These are phyloP conservation scores for Sclerodermus sp. DNA, from an alignment of 2,888 invertebrate species.

Conservation along the genomic window DNA sequence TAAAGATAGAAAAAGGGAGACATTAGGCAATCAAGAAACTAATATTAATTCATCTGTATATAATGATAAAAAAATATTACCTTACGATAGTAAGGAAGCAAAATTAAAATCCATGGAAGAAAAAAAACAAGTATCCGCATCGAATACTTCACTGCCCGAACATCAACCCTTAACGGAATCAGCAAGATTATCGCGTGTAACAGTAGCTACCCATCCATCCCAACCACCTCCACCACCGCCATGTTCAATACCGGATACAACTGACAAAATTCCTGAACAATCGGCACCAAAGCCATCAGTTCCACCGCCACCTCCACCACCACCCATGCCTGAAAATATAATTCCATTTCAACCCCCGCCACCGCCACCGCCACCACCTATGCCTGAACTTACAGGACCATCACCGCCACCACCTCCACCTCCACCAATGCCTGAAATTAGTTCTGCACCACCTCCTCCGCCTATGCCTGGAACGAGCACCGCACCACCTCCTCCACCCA, in stretches of 20 bases:
- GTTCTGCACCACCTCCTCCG: constrained; percentile 59
- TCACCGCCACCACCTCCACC: constrained; percentile 56
- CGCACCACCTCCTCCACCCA: constrained; percentile 50
- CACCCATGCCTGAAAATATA: constrained; percentile 49
- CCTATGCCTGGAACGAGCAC: constrained; percentile 48
- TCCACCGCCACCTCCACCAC: constrained; percentile 44
- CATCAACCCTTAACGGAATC: too few relatives aligned
- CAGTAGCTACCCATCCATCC: too few relatives aligned
- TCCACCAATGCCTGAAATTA: constrained; percentile 34
- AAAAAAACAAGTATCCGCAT: too few relatives aligned
- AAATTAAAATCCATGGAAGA: too few relatives aligned
- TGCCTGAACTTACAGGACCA: constrained; percentile 34
- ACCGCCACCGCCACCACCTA: constrained; percentile 49
- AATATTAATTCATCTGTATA: too few relatives aligned
- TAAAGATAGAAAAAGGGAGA: too few relatives aligned
- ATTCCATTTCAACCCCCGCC: constrained; percentile 37
- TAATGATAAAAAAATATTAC: not conserved
- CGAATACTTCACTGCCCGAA: too few relatives aligned
- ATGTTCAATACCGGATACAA: too few relatives aligned
- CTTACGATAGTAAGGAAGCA: not conserved
- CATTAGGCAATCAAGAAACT: too few relatives aligned
- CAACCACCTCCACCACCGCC: constrained; percentile 44
- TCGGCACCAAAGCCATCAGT: constrained; percentile 10
- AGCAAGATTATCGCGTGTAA: too few relatives aligned
- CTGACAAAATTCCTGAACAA: too few relatives aligned